Evolutionary conservation across 2,888 invertebrate species (phyloP), one percentile per base, ranked within the genome.

Genomic region (Opisthograptis luteolata): DNA sequence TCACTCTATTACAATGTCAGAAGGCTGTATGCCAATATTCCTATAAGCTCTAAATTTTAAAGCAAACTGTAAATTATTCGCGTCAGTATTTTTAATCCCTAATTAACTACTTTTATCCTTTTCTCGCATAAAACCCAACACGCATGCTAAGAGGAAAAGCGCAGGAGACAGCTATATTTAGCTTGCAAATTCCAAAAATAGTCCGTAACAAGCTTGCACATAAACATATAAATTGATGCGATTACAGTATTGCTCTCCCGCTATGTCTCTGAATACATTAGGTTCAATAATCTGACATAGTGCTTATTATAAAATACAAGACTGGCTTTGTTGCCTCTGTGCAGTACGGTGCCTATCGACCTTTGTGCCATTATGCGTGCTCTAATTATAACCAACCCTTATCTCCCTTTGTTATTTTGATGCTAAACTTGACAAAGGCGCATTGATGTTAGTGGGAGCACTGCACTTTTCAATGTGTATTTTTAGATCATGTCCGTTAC

Each of bases 231-330:
- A 28, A 43, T 47, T 20, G 14, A 30, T 36, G 37, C 42, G 32
- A 42, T 37, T 50, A 53, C 50, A 46, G 32, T 45, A 37, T 28
- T 36, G 40, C 40, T 41, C 40, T 53, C 49, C 47, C 44, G 52
- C 51, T 14, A 19, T 44, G 32, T 32, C 15, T 12, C 28, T 46
- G 58, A 67, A 66, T 68, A 66, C 61, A 60, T 64, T 60, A 72
- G 67, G 79, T 80, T 81, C 78, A 82, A 78, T 79, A 84, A 76
- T 81, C 79, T 77, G 70, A 79, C 79, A 76, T 75, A 73, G 64
- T 64, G 65, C 62, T 39, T 53, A 55, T 60, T 67, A 46, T 68
- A 62, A 68, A 78, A 70, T 70, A 75, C 68, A 74, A 76, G 56
- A 58, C 68, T 67, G 68, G 67, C 74, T 75, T 80, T 80, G 78